Conservation (phyloP, 2,113 vertebrate genomes). For the Hypanus sabinus region DNA sequence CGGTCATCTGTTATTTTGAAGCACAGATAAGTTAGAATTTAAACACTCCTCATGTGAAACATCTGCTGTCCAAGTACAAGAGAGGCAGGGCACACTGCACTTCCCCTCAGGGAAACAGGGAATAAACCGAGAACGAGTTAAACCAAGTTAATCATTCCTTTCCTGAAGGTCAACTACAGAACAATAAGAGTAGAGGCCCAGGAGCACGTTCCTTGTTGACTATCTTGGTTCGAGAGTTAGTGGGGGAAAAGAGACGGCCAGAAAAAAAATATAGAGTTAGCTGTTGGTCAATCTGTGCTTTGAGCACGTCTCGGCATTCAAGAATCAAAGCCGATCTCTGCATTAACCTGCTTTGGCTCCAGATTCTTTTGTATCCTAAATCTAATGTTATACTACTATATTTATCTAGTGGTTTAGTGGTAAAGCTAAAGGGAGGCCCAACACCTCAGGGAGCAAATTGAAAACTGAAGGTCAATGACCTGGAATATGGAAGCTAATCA, state of each 20-base stretch:
- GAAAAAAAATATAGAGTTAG: neutral
- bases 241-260: neutral
- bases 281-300: too few species aligned
- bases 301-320: too few species aligned
- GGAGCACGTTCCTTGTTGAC: neutral
- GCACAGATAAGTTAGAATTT: neutral
- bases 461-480: too few species aligned
- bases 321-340: neutral
- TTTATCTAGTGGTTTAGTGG: neutral
- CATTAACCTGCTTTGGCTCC: neutral
- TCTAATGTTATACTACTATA: too few species aligned
- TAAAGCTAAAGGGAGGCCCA: neutral
- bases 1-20: constrained; percentile 26
- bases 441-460: neutral
- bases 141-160: neutral
- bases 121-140: neutral
- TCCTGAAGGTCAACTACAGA: neutral
- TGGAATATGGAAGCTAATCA: too few species aligned
- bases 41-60: neutral
- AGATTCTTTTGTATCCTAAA: neutral
- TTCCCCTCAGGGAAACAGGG: constrained; percentile 2
- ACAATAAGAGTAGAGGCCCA: neutral
- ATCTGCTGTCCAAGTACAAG: constrained; percentile 26
- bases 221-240: neutral
- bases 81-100: neutral